phyloP scores from a whole-genome alignment of 2,113 vertebrate species.

The Oriolus oriolus region DNA sequence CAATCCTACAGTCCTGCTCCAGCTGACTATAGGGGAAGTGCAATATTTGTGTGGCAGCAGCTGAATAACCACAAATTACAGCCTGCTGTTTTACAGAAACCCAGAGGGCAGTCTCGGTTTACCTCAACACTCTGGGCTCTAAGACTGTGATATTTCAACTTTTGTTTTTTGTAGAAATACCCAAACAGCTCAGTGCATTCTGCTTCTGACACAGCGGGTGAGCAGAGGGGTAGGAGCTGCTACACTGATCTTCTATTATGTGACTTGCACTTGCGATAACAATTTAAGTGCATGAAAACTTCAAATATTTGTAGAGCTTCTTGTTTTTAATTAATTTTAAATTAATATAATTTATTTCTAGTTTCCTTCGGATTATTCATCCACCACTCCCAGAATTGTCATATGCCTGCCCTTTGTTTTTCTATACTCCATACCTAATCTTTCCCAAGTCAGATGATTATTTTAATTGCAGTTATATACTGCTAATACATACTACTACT shows the following conservation, averaged over 20 bases:
- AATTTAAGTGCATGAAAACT: background rate
- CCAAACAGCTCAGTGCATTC: background rate
- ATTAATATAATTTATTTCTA: background rate
- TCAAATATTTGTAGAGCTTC: background rate
- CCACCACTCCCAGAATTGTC: background rate
- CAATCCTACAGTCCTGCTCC: background rate
- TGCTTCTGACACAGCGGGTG: background rate
- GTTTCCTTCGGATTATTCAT: background rate
- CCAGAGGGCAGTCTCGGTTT: background rate
- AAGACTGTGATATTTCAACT: background rate
- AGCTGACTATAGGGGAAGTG: background rate
- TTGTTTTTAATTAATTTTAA: background rate
- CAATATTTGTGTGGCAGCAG: background rate
- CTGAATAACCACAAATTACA: background rate
- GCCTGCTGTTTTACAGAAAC: background rate
- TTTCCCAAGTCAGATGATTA: background rate
- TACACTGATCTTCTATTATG: accelerated
- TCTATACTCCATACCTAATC: background rate
- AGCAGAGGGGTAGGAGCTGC: background rate
- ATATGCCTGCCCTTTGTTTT: background rate
- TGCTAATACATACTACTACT: background rate
- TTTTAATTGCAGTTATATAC: background rate
- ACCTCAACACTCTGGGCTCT: background rate
- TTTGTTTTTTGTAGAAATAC: background rate
- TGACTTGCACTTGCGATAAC: accelerated